phyloP scores from a whole-genome alignment of 2,113 vertebrate genomes.

The Rafetus swinhoei region DNA sequence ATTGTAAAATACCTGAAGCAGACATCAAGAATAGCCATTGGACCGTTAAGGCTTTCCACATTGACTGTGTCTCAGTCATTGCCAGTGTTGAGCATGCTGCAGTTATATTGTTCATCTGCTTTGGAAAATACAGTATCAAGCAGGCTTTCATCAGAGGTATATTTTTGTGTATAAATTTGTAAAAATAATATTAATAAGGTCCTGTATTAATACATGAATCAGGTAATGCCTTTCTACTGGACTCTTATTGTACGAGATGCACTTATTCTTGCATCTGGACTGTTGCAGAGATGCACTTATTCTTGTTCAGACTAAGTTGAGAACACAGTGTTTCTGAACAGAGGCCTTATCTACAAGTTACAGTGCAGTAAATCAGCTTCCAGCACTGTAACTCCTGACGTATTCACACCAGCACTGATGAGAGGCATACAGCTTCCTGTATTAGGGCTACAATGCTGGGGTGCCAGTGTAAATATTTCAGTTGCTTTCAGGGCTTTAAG shows the following conservation, averaged over 20 bases:
- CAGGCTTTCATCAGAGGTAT: constrained; percentile 88
- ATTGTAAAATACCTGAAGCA: constrained; percentile 95
- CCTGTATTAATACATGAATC: not conserved
- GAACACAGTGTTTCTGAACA: not conserved
- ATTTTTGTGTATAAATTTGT: not conserved
- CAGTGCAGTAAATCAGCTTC: too few relatives aligned
- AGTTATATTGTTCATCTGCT: constrained; percentile 90
- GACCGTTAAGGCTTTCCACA: constrained; percentile 92
- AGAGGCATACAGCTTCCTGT: too few relatives aligned
- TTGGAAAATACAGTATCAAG: constrained; percentile 91
- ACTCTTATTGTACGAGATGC: not conserved
- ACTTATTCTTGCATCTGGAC: too few relatives aligned
- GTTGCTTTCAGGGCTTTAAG: too few relatives aligned
- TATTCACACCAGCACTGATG: too few relatives aligned
- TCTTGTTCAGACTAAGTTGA: not conserved
- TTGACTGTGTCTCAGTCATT: constrained; percentile 89
- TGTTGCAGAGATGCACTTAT: not conserved
- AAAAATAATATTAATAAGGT: not conserved
- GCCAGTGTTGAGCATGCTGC: constrained; percentile 90
- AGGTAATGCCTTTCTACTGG: not conserved
- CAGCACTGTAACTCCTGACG: too few relatives aligned
- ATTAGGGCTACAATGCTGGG: too few relatives aligned
- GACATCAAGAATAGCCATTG: constrained; percentile 90
- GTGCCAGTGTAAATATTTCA: too few relatives aligned
- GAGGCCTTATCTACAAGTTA: too few relatives aligned